These are phyloP conservation scores for Cheilosia soror DNA, from an alignment of 2,888 invertebrate genomes.

Conservation along the genomic window DNA sequence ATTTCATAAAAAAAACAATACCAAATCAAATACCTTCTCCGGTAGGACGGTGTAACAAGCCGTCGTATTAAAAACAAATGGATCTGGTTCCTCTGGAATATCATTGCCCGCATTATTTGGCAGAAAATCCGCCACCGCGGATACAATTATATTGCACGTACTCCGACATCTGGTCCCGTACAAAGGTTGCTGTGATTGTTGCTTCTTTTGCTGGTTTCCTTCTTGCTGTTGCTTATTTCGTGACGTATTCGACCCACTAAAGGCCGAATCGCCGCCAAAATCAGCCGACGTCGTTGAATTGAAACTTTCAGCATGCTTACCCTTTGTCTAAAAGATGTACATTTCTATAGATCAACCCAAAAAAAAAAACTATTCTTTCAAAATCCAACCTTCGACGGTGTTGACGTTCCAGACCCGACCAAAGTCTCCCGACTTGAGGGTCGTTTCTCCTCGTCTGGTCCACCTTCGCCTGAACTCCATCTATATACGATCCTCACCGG, in stretches of 20 bases:
- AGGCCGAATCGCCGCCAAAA: slow-evolving; percentile 82
- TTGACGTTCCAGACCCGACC: slow-evolving; percentile 83
- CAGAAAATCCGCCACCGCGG: slow-evolving; percentile 84
- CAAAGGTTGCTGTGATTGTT: slow-evolving; percentile 54
- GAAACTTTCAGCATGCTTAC: slow-evolving; percentile 79
- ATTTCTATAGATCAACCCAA: slow-evolving; percentile 3
- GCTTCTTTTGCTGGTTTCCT: slow-evolving; percentile 50
- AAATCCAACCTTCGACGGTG: slow-evolving; percentile 73
- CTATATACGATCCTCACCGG: slow-evolving; percentile 83
- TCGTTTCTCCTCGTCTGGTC: slow-evolving; percentile 33
- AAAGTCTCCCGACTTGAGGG: slow-evolving; percentile 78
- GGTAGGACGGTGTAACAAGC: slow-evolving; percentile 80
- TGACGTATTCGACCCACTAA: slow-evolving; percentile 84
- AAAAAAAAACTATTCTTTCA: not conserved
- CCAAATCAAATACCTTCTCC: slow-evolving; percentile 80
- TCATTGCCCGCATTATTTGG: slow-evolving; percentile 72
- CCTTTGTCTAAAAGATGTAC: slow-evolving; percentile 58
- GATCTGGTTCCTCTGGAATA: slow-evolving; percentile 78
- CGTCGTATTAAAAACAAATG: slow-evolving; percentile 82
- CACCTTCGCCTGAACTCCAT: slow-evolving; percentile 80
- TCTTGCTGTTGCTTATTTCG: slow-evolving; percentile 74
- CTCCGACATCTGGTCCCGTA: slow-evolving; percentile 85
- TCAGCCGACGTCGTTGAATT: slow-evolving; percentile 85
- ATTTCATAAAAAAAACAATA: not conserved
- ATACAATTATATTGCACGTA: slow-evolving; percentile 88